phyloP scores from a whole-genome alignment of 2,888 invertebrate species.

The Pyrochroa serraticornis region DNA sequence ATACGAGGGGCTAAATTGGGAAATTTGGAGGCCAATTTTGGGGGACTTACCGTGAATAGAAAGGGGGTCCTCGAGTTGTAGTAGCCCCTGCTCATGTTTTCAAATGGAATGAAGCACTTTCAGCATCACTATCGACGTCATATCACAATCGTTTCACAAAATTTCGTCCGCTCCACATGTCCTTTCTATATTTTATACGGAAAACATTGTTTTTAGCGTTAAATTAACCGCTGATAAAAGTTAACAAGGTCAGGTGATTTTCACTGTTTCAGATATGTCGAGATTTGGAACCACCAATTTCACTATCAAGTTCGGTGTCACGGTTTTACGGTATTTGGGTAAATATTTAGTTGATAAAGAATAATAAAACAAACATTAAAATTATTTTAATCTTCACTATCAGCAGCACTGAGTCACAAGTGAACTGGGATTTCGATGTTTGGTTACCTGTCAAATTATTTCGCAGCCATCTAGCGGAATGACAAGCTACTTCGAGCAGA shows the following conservation, averaged over 20 bases:
- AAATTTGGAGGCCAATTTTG: not conserved
- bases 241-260: conserved; percentile 32
- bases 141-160: conserved; percentile 3
- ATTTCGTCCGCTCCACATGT: not conserved
- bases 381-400: conserved; percentile 9
- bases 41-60: conserved; percentile 49
- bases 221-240: conserved; percentile 20
- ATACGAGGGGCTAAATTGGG: not conserved
- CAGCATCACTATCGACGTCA: not conserved
- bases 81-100: conserved; percentile 46
- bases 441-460: conserved; percentile 24
- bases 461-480: conserved; percentile 7
- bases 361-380: conserved; percentile 10
- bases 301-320: not conserved
- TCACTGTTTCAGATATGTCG: conserved; percentile 2
- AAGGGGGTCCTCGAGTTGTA: conserved; percentile 51
- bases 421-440: conserved; percentile 23
- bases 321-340: too few relatives aligned
- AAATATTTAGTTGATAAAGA: conserved; percentile 1
- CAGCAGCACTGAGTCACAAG: conserved; percentile 18
- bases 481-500: too few relatives aligned
- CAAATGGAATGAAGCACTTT: conserved; percentile 6
- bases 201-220: not conserved
- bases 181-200: not conserved
- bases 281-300: not conserved